Evolutionary conservation across 2,888 invertebrate genomes (phyloP).

Genomic region (Lithodes maja): DNA sequence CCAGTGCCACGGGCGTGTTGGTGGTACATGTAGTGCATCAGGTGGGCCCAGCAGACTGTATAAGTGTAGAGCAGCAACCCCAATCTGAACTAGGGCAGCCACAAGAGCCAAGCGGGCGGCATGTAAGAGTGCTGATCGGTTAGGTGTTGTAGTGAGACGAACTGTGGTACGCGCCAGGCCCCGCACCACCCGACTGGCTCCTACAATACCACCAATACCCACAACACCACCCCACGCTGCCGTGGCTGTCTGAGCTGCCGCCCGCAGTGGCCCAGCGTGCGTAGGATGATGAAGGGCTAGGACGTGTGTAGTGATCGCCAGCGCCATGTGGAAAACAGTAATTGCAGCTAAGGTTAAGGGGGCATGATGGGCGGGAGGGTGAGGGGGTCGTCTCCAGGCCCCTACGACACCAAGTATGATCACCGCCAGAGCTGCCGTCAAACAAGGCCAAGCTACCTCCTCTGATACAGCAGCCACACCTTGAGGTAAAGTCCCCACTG

Average conservation of each 20-base stretch:
- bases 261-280: slow-evolving; percentile 59
- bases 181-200: slow-evolving; percentile 30
- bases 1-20: slow-evolving; percentile 82
- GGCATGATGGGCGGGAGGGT: slow-evolving; percentile 80
- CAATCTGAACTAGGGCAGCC: slow-evolving; percentile 87
- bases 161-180: background rate
- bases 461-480: slow-evolving; percentile 88
- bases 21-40: slow-evolving; percentile 36
- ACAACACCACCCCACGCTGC: slow-evolving; percentile 88
- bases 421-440: slow-evolving; percentile 91
- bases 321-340: slow-evolving; percentile 84
- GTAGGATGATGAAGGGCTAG: slow-evolving; percentile 72
- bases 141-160: slow-evolving; percentile 71
- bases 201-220: slow-evolving; percentile 79
- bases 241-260: slow-evolving; percentile 84
- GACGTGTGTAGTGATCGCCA: slow-evolving; percentile 89
- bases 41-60: slow-evolving; percentile 81
- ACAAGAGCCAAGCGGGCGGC: slow-evolving; percentile 93
- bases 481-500: slow-evolving; percentile 84
- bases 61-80: slow-evolving; percentile 89
- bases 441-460: slow-evolving; percentile 88
- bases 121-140: slow-evolving; percentile 80
- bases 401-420: slow-evolving; percentile 89
- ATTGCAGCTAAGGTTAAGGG: slow-evolving; percentile 86
- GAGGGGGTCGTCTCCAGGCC: slow-evolving; percentile 74